Evolutionary conservation across 92 coral and sea anemone genomes (phyloP).

Genomic region (Parazoanthus atlanticus): DNA sequence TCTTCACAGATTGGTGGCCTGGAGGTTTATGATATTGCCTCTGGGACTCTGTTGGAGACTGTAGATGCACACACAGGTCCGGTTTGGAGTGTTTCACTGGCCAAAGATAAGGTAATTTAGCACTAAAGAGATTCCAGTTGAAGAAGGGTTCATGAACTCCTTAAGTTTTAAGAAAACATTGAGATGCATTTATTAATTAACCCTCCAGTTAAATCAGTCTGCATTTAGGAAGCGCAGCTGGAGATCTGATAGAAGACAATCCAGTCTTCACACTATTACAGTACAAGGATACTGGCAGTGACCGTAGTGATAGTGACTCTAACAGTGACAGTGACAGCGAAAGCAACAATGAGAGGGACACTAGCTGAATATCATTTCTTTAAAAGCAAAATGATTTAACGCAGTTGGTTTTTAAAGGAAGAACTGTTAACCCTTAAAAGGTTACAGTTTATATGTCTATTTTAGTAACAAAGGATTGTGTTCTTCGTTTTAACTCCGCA

Average conservation of each 20-base stretch:
- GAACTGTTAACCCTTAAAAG: no score
- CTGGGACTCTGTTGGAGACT: constrained; percentile 87
- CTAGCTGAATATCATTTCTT: no score
- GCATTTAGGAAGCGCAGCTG: no score
- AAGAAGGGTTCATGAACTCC: neutral
- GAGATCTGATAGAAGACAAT: no score
- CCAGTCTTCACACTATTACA: no score
- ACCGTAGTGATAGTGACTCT: neutral
- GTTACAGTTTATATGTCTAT: no score
- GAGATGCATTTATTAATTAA: no score
- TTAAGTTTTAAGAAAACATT: no score
- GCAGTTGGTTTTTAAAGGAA: no score
- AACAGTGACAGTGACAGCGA: neutral
- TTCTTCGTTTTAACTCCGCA: constrained; percentile 30
- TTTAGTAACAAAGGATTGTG: no score
- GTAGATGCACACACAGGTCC: constrained; percentile 97
- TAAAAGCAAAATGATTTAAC: no score
- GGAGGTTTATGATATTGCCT: constrained; percentile 86
- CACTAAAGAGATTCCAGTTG: neutral
- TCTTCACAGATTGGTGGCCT: constrained; percentile 82
- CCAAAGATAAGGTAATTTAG: constrained; percentile 81
- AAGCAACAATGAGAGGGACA: neutral
- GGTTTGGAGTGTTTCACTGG: constrained; percentile 88
- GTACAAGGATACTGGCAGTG: neutral
- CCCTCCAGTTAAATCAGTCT: no score